Evolutionary conservation across 2,113 vertebrate genomes (phyloP), one percentile per base, ranked within the genome.

Genomic region (Rattus norvegicus): DNA sequence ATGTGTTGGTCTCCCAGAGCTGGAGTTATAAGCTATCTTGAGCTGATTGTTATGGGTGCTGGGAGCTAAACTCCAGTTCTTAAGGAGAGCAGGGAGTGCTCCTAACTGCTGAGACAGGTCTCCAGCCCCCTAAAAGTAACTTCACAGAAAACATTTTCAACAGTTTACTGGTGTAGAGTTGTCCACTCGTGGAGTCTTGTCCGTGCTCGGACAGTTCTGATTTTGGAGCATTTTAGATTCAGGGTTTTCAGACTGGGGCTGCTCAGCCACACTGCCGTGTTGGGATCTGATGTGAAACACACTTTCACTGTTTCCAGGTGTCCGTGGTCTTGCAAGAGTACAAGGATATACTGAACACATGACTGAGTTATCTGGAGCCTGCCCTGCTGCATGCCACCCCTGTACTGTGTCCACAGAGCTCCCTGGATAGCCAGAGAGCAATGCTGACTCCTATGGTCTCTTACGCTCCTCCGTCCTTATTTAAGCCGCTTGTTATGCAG

Each of bases 341-440:
- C 26, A 61, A 17, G 80, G n/a, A 39, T 43, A 8, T 14, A 83
- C 22, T 39, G 14, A 24, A 39, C 36, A 84, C 56, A 61, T 43
- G 36, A 39, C 54, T 26, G 80, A 61, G 80, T 61, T 2, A 4
- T 5, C 1, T 1, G 13, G 47, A 26, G 39, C 39, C 7, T 36
- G 56, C 8, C 3, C 24, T 1, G 47, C 56, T n/a, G 20, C 0
- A 28, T 61, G 63, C 56, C 59, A 52, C 59, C 47, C 43, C 36
- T 16, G 72, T 20, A n/a, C 47, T 3, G 3, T 0, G 24, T 2
- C 36, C 2, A 0, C 14, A 1, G 24, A 16, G 54, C 0, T 1
- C 49, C 47, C 9, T 10, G 92, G 83, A 52, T 30, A 4, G 70
- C 33, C 22, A 7, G 12, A 10, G 8, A 12, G 84, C 61, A 59